Percentiles rank a stretch among this genome's conserved stretches.
Conservation (phyloP, 2,888 invertebrate genomes). For the Blomia tropicalis region DNA sequence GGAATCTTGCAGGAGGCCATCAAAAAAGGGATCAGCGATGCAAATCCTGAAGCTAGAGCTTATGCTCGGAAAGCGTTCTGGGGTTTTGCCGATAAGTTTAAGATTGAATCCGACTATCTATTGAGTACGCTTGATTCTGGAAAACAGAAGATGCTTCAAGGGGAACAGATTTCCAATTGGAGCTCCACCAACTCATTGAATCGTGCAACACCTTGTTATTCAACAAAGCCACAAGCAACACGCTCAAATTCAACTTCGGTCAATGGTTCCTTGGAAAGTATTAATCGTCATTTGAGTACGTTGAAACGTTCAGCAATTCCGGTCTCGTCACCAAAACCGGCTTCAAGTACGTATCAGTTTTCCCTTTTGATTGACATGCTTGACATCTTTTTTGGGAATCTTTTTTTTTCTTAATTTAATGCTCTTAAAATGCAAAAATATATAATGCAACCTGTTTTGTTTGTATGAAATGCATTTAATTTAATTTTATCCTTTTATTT, state of each 20-base stretch:
- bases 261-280: conserved; percentile 33
- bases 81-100: conserved; percentile 74
- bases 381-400: conserved; percentile 1
- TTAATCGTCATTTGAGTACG: conserved; percentile 26
- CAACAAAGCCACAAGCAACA: conserved; percentile 1
- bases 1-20: conserved; percentile 62
- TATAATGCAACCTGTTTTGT: no score
- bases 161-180: conserved; percentile 39
- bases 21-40: conserved; percentile 63
- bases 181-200: conserved; percentile 38
- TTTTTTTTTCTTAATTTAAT: conserved; percentile 21
- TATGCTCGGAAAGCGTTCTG: conserved; percentile 70
- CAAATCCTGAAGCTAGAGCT: conserved; percentile 72
- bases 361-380: background rate
- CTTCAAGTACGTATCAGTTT: conserved; percentile 11
- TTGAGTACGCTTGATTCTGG: conserved; percentile 63
- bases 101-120: conserved; percentile 68
- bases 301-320: conserved; percentile 20
- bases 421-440: no score
- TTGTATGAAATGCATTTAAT: no score
- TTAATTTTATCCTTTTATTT: conserved; percentile 12
- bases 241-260: conserved; percentile 20
- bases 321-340: conserved; percentile 7
- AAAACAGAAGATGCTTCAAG: conserved; percentile 51
- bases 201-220: conserved; percentile 28